Evolutionary conservation across 2,797 vertebrate species (phyloP).

Genomic region (Melanotaenia parkinsoni): DNA sequence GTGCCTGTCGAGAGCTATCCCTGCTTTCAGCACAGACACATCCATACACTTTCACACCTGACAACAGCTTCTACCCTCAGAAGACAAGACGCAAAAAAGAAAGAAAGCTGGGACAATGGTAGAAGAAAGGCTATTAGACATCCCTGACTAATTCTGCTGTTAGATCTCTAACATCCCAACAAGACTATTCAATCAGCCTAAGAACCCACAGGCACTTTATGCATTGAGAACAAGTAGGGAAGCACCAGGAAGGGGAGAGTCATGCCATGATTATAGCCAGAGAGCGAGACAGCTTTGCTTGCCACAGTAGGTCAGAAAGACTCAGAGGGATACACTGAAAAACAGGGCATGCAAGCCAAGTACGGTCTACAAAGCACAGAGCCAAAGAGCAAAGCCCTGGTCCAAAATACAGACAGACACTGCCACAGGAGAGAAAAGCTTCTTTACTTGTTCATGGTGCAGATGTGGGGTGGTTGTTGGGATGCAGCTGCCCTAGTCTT

Average conservation of each 20-base stretch:
- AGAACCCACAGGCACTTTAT: slow-evolving; percentile 68
- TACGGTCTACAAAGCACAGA: slow-evolving; percentile 32
- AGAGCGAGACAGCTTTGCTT: slow-evolving; percentile 31
- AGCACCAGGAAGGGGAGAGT: slow-evolving; percentile 42
- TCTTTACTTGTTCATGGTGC: slow-evolving; percentile 47
- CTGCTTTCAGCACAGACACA: slow-evolving; percentile 49
- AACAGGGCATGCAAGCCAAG: slow-evolving; percentile 33
- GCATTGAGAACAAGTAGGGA: slow-evolving; percentile 63
- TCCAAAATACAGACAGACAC: slow-evolving; percentile 53
- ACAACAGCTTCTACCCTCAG: slow-evolving; percentile 41
- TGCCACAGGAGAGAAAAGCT: slow-evolving; percentile 53
- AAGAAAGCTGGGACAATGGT: slow-evolving; percentile 32
- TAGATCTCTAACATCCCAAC: slow-evolving; percentile 64
- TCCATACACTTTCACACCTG: slow-evolving; percentile 55
- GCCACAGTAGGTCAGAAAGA: slow-evolving; percentile 37
- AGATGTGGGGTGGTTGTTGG: slow-evolving; percentile 31
- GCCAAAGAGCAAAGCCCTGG: slow-evolving; percentile 47
- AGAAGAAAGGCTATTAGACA: slow-evolving; percentile 57
- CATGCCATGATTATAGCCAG: slow-evolving; percentile 34
- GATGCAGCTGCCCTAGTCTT: slow-evolving; percentile 45
- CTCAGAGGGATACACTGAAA: slow-evolving; percentile 25
- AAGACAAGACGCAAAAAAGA: slow-evolving; percentile 34
- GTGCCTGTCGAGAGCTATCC: slow-evolving; percentile 57
- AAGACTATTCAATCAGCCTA: slow-evolving; percentile 70
- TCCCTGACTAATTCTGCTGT: slow-evolving; percentile 67